Conservation (phyloP, 2,797 vertebrate genomes). For the Spea hammondii region DNA sequence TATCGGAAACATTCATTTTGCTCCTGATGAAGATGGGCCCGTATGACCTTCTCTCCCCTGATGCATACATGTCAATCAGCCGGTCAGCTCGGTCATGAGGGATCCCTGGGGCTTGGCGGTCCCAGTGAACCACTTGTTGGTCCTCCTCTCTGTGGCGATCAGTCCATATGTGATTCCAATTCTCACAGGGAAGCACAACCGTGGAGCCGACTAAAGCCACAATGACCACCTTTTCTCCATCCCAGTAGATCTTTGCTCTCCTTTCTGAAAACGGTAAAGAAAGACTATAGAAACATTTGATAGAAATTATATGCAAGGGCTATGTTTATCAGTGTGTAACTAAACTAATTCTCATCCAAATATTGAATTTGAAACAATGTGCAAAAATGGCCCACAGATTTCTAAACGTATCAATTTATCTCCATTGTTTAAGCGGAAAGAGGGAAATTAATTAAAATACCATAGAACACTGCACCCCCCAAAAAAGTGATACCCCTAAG, state of each 20-base stretch:
- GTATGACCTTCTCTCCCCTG: slow-evolving; percentile 84
- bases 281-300: no score
- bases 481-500: no score
- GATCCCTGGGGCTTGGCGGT: slow-evolving; percentile 88
- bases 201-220: slow-evolving; percentile 76
- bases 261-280: slow-evolving; percentile 63
- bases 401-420: no score
- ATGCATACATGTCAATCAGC: slow-evolving; percentile 89
- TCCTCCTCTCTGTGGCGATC: slow-evolving; percentile 84
- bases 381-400: no score
- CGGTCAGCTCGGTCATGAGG: slow-evolving; percentile 86
- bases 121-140: slow-evolving; percentile 96
- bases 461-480: no score
- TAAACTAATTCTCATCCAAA: no score
- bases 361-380: no score
- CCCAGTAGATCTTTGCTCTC: slow-evolving; percentile 78
- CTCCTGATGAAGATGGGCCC: slow-evolving; percentile 75
- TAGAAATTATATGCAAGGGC: no score
- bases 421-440: no score
- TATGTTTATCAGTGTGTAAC: no score
- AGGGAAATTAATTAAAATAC: no score
- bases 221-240: slow-evolving; percentile 83
- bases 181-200: slow-evolving; percentile 82
- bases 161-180: slow-evolving; percentile 82
- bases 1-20: slow-evolving; percentile 78